phyloP scores from a whole-genome alignment of 2,113 vertebrate genomes.

The chimpanzee (Pan troglodytes) region DNA sequence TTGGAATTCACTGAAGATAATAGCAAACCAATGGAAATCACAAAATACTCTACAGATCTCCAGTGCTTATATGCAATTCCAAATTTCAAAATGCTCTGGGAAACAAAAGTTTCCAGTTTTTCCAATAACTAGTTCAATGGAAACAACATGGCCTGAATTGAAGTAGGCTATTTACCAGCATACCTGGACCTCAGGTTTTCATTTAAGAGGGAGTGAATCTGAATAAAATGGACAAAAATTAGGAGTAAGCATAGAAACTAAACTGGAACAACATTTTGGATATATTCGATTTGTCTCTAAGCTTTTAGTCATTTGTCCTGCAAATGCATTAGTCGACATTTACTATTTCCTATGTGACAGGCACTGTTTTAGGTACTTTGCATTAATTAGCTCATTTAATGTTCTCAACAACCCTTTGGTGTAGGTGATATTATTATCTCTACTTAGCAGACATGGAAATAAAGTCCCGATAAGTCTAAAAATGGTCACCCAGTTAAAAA shows the following conservation, averaged over 20 bases:
- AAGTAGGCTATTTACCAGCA: neutral
- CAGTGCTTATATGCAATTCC: neutral
- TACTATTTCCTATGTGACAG: neutral
- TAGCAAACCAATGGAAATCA: neutral
- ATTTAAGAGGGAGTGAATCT: neutral
- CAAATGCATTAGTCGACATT: neutral
- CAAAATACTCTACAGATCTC: neutral
- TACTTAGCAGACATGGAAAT: neutral
- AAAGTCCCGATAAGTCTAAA: neutral
- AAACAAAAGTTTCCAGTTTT: neutral
- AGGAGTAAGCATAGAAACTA: neutral
- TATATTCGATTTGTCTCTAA: neutral
- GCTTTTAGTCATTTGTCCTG: neutral
- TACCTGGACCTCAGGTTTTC: neutral
- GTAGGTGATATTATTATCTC: neutral
- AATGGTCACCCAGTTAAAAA: neutral
- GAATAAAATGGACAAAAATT: neutral
- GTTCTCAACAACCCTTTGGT: neutral
- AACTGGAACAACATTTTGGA: neutral
- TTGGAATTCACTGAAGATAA: neutral
- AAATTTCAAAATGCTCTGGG: neutral
- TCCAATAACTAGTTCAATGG: neutral
- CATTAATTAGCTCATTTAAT: neutral
- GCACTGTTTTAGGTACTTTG: neutral
- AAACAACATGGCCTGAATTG: neutral